These are phyloP conservation scores for Oegoconia quadripuncta DNA, from an alignment of 2,888 invertebrate species.

Conservation along the genomic window DNA sequence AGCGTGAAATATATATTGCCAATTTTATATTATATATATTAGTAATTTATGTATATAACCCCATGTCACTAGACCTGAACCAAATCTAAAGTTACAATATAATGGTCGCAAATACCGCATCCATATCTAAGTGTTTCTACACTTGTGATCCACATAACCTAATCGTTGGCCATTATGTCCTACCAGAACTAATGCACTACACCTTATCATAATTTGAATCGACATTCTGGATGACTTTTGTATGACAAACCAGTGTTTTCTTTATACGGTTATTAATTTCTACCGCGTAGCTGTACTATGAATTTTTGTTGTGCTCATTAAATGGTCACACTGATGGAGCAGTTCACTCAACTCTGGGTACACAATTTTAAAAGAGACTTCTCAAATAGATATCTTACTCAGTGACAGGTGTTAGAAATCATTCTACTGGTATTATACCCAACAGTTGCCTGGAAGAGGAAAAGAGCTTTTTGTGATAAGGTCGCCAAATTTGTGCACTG, in stretches of 20 bases:
- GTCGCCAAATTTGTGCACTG: too few species aligned
- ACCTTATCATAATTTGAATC: constrained; percentile 77
- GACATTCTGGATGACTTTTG: constrained; percentile 71
- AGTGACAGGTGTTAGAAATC: too few species aligned
- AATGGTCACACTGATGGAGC: constrained; percentile 28
- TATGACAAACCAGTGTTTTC: constrained; percentile 75
- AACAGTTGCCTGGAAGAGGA: too few species aligned
- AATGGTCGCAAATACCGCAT: constrained; percentile 45
- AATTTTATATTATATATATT: too few species aligned
- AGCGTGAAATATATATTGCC: too few species aligned
- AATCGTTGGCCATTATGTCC: constrained; percentile 67
- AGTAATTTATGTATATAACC: too few species aligned
- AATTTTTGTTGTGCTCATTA: constrained; percentile 46
- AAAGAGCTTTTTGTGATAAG: too few species aligned
- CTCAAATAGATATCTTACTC: too few species aligned
- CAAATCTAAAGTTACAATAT: too few species aligned
- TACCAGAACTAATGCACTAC: constrained; percentile 74
- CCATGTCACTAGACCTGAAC: too few species aligned
- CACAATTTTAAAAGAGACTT: too few species aligned
- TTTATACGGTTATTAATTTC: constrained; percentile 76
- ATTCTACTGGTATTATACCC: too few species aligned
- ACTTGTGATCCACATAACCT: constrained; percentile 42
- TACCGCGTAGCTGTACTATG: constrained; percentile 50
- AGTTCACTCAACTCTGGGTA: constrained; percentile 44
- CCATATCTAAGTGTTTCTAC: constrained; percentile 25